Evolutionary conservation across 2,113 vertebrate species (phyloP), one percentile per base, ranked within the genome.

Genomic region (Scomber scombrus): DNA sequence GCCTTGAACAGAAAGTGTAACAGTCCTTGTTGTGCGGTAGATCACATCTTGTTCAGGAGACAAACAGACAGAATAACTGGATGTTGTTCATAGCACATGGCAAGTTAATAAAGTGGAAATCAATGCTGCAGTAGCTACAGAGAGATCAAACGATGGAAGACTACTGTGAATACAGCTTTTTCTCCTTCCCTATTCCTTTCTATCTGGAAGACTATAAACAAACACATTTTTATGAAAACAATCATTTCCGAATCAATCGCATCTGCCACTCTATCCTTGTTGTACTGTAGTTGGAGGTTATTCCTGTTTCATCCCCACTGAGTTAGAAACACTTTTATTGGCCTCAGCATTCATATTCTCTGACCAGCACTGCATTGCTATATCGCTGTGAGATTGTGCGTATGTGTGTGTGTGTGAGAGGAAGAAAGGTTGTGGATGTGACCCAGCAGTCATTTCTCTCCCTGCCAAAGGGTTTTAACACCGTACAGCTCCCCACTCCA

Each of bases 401-500:
- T 18, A 58, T 26, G 23, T 50, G 52, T 51, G 63, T 50, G 18
- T 14, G 50, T 29, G 65, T 31, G 13, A 26, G n/a, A 23, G 62
- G 46, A 71, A 54, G 46, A 74, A 69, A 77, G 70, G 77, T 74
- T 71, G 68, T 52, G 54, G 52, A 72, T 71, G 78, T 81, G 80
- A 80, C 82, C 76, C 78, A 72, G 86, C 82, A 85, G 70, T 78
- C 79, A 76, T 81, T 87, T 88, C 62, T 71, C 75, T 66, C 45
- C 68, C 67, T 85, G 80, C 82, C 80, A 68, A 72, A 70, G 81
- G 69, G 64, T 56, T 90, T 88, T 80, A 81, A 85, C 84, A 69
- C 83, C 7, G 18, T 43, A 68, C 58, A 81, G 81, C 75, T 72
- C 65, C 71, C 68, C 71, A 80, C 86, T 83, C 72, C 82, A 88